Evolutionary conservation across 2,113 vertebrate genomes (phyloP).

Genomic region (Ceyx cyanopectus): DNA sequence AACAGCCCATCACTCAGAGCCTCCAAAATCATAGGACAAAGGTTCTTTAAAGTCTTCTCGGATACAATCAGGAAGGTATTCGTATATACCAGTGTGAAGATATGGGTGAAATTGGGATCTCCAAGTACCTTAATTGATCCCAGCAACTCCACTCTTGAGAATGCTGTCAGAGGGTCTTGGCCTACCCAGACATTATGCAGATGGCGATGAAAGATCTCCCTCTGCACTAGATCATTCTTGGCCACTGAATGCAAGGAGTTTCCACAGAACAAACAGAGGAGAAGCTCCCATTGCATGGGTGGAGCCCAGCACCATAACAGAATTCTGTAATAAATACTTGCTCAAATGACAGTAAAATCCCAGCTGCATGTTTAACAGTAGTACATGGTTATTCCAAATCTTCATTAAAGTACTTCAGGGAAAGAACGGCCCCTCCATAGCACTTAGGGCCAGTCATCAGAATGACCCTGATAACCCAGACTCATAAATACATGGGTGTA

Average conservation of each 20-base stretch:
- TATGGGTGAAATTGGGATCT: background rate
- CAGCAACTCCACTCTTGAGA: background rate
- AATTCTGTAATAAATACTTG: background rate
- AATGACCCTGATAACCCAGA: background rate
- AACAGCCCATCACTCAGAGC: background rate
- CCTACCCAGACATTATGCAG: background rate
- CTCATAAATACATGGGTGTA: background rate
- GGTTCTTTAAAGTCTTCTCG: background rate
- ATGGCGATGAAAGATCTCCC: background rate
- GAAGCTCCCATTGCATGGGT: background rate
- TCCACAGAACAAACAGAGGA: background rate
- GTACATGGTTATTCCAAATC: background rate
- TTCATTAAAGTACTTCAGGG: background rate
- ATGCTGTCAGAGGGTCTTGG: background rate
- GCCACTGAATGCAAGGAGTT: background rate
- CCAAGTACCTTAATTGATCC: background rate
- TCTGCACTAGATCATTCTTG: background rate
- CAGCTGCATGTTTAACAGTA: background rate
- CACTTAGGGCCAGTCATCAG: background rate
- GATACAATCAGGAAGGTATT: background rate
- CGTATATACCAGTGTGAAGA: background rate
- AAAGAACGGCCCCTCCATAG: background rate
- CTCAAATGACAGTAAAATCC: background rate
- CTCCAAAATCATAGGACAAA: slow-evolving; percentile 3
- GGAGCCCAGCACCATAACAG: rapidly evolving